Percentiles rank a stretch among this genome's conserved stretches.
Evolutionary conservation across 2,113 vertebrate genomes (phyloP).

Genomic region (Forbesichthys agassizii): DNA sequence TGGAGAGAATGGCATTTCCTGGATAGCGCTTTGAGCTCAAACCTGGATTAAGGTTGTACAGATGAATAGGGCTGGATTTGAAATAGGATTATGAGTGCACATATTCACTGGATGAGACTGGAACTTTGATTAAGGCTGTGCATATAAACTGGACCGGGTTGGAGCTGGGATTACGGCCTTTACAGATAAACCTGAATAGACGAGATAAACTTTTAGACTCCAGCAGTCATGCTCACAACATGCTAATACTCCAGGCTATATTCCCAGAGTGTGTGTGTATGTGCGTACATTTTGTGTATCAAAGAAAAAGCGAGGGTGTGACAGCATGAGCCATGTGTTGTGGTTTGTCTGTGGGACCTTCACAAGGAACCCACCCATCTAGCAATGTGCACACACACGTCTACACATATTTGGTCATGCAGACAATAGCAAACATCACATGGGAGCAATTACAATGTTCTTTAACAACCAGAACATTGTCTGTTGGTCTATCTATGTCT

Average conservation of each 20-base stretch:
- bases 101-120: neutral
- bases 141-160: neutral
- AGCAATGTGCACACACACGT: neutral
- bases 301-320: constrained; percentile 3
- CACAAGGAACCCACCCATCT: constrained; percentile 15
- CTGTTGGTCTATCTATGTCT: neutral
- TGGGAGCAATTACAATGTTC: constrained; percentile 31
- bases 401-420: neutral
- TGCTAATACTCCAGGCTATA: constrained; percentile 25
- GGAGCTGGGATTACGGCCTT: neutral
- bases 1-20: no score
- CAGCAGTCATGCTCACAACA: constrained; percentile 32
- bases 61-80: no score
- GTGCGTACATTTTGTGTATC: neutral
- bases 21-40: no score
- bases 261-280: constrained; percentile 21
- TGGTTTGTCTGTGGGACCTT: constrained; percentile 37
- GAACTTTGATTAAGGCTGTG: neutral
- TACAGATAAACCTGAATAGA: neutral
- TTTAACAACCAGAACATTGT: constrained; percentile 4
- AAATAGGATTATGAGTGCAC: neutral
- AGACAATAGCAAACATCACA: constrained; percentile 45
- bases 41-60: no score
- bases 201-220: neutral
- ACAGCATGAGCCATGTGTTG: constrained; percentile 45